These are phyloP conservation scores for Myotis myotis DNA, from an alignment of 2,797 vertebrate species.

Conservation along the genomic window DNA sequence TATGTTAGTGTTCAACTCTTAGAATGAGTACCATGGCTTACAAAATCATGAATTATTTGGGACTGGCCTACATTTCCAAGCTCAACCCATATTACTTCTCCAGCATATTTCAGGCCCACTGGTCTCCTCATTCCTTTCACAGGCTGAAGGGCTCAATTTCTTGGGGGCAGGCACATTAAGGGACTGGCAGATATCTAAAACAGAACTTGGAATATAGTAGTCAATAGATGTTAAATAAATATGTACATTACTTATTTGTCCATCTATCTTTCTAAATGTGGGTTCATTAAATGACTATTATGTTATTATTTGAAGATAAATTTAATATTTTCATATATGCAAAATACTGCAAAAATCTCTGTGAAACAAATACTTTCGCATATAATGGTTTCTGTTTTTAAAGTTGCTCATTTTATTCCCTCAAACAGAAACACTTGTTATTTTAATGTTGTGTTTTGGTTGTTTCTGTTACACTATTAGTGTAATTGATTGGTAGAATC, in stretches of 20 bases:
- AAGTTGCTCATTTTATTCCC: conserved; percentile 38
- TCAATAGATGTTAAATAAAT: background rate
- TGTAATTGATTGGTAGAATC: conserved; percentile 63
- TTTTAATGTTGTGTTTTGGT: conserved; percentile 61
- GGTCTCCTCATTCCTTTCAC: background rate
- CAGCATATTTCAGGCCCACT: background rate
- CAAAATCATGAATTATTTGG: background rate
- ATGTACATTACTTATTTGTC: background rate
- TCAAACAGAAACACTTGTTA: conserved; percentile 48
- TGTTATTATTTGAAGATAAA: conserved; percentile 28
- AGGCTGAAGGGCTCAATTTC: background rate
- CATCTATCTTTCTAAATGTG: background rate
- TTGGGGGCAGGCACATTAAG: background rate
- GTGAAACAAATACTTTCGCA: conserved; percentile 15
- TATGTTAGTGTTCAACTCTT: background rate
- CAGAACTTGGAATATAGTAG: background rate
- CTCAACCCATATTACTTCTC: background rate
- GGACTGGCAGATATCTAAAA: background rate
- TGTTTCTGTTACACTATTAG: conserved; percentile 62
- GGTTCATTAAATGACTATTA: background rate
- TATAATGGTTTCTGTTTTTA: background rate
- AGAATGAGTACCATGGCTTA: background rate
- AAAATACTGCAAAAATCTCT: conserved; percentile 1
- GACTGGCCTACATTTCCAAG: background rate
- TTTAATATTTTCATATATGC: background rate